Conservation (phyloP, 2,797 vertebrate genomes). For the Spondyliosoma cantharus region DNA sequence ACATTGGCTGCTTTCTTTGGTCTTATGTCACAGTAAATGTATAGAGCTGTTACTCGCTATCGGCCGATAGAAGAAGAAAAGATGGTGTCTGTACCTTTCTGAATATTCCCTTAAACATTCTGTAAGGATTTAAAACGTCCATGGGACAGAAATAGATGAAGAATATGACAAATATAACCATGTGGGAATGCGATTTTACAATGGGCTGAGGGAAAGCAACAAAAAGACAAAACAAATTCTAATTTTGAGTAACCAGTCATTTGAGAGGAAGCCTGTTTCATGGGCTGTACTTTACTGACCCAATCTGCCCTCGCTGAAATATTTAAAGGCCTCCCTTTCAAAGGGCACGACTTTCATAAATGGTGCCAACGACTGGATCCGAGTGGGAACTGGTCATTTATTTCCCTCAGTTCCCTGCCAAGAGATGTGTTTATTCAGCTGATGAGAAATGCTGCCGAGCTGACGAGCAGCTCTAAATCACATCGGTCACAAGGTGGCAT, state of each 20-base stretch:
- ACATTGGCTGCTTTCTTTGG: background rate
- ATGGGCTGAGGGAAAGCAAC: background rate
- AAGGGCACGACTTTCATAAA: conserved; percentile 61
- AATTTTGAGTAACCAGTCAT: conserved; percentile 1
- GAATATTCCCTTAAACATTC: background rate
- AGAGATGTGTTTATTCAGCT: conserved; percentile 68
- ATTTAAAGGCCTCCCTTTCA: conserved; percentile 42
- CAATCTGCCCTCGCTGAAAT: conserved; percentile 44
- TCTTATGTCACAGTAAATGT: background rate
- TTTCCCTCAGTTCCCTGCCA: conserved; percentile 35
- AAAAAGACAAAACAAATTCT: conserved; percentile 10
- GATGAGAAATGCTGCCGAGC: conserved; percentile 71
- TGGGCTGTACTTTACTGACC: conserved; percentile 44
- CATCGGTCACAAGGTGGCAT: conserved; percentile 55
- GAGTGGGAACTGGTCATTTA: conserved; percentile 22
- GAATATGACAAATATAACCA: background rate
- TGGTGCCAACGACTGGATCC: conserved; percentile 37
- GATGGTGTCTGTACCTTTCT: no score
- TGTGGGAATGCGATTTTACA: background rate
- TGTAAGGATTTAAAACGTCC: background rate
- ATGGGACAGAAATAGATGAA: background rate
- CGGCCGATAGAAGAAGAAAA: no score
- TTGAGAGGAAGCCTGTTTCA: conserved; percentile 33
- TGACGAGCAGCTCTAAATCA: conserved; percentile 61
- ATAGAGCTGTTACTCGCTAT: no score